A percentile compares a stretch with the other conserved stretches of the same genome.
Evolutionary conservation across 2,797 vertebrate genomes (phyloP).

Genomic region (Enteromius thamalakanensis): DNA sequence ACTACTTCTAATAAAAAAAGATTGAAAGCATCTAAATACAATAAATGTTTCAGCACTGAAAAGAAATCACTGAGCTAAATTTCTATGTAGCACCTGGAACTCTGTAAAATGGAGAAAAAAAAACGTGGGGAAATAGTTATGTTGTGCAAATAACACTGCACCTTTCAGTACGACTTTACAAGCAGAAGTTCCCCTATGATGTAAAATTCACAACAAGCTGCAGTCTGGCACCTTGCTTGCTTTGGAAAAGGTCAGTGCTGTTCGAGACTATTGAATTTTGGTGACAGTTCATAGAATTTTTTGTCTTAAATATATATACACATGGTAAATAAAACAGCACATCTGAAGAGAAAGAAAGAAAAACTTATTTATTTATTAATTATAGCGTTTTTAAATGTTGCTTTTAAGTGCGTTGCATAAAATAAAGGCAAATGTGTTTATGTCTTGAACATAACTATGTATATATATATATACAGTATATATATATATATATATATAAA

Average conservation of each 20-base stretch:
- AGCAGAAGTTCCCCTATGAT: slow-evolving; percentile 5
- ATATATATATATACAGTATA: no score
- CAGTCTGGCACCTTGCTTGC: slow-evolving; percentile 38
- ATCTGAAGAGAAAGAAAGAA: no score
- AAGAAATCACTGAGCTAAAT: not conserved
- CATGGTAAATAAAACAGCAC: no score
- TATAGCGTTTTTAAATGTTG: no score
- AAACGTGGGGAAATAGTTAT: no score
- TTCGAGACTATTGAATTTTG: slow-evolving; percentile 6
- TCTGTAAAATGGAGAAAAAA: not conserved
- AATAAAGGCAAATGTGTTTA: not conserved
- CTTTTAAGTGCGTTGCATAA: not conserved
- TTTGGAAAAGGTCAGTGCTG: slow-evolving; percentile 40
- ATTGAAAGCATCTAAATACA: slow-evolving; percentile 9
- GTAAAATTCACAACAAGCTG: slow-evolving; percentile 28
- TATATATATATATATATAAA: not conserved
- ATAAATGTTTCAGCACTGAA: not conserved
- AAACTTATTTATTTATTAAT: no score
- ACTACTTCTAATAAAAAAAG: not conserved
- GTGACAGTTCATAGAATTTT: slow-evolving; percentile 29
- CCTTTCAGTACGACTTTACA: slow-evolving; percentile 11
- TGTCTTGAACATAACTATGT: no score
- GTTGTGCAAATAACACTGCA: slow-evolving; percentile 1
- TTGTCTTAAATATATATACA: not conserved
- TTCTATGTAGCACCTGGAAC: not conserved